Conservation (phyloP, 2,888 invertebrate genomes). For the Hemithea aestivaria region DNA sequence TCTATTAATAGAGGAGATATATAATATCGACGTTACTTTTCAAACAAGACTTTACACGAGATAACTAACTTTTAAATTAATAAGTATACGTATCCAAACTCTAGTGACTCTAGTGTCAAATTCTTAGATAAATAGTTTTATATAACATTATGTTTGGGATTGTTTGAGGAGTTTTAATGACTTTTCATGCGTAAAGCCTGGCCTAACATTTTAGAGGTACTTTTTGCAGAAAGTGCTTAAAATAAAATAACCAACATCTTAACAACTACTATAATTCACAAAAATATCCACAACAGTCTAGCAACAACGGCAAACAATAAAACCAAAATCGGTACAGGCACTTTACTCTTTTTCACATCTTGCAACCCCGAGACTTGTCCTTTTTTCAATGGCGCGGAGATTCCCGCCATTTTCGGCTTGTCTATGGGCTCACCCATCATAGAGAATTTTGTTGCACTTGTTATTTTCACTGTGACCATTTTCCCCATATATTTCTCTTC, state of each 20-base stretch:
- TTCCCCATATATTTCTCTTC: conserved; percentile 88
- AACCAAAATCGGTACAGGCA: conserved; percentile 54
- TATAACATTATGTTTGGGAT: too few relatives aligned
- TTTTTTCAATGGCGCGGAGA: conserved; percentile 73
- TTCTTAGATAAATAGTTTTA: too few relatives aligned
- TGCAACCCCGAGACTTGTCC: conserved; percentile 77
- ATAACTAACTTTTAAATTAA: too few relatives aligned
- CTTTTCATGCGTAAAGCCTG: too few relatives aligned
- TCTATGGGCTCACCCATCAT: conserved; percentile 85
- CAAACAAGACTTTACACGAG: too few relatives aligned
- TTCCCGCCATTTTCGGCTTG: conserved; percentile 73
- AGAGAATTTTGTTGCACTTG: conserved; percentile 85
- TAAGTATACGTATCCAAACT: too few relatives aligned
- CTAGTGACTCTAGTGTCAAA: too few relatives aligned
- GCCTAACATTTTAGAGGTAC: too few relatives aligned
- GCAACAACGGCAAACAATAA: conserved; percentile 61
- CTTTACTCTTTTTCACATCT: conserved; percentile 28
- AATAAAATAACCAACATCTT: conserved; percentile 19
- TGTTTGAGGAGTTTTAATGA: too few relatives aligned
- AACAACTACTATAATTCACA: conserved; percentile 41
- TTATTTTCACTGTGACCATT: conserved; percentile 87
- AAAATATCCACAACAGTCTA: conserved; percentile 64
- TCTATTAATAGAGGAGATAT: too few relatives aligned
- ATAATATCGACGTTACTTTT: too few relatives aligned
- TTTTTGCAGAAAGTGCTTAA: too few relatives aligned